Evolutionary conservation across 2,797 vertebrate genomes (phyloP), one percentile per base, ranked within the genome.

Genomic region (Parambassis ranga): DNA sequence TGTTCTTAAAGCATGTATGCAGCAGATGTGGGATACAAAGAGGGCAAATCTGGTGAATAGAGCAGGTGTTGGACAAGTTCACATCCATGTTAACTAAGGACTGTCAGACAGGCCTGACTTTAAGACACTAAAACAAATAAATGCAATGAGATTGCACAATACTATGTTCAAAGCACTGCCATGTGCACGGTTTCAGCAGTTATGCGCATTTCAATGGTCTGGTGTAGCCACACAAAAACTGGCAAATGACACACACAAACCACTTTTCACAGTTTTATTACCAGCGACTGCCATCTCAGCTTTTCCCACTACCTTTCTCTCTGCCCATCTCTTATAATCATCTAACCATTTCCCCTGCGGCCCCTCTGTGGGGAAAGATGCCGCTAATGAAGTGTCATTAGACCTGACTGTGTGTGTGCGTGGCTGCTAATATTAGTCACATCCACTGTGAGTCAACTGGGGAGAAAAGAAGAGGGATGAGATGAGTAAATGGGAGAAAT

Each of bases 311-410:
- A 9, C 49, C 37, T 50, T 7, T 42, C 7, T 48, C 37, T 65
- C 19, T 36, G 47, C 43, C 49, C 49, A 8, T 79, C 55, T 71
- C 64, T 72, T 52, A 10, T 43, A 65, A 75, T 81, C 42, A 75
- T 82, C 55, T 44, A 1, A 44, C 44, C n/a, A 6, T 49, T 65
- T 79, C 35, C 60, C 68, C 73, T 11, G 49, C n/a, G 35, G 71
- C 38, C 31, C 19, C 65, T 65, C 65, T 60, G 70, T 10, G 24
- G 60, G 60, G 44, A 70, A 63, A 58, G 36, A 57, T 16, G 49
- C 60, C 1, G 13, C 59, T 85, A 82, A 81, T 83, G 74, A 85
- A 79, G 65, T 63, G 62, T 20, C 82, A 77, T 82, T 77, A 80
- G 69, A 47, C 48, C n/a, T 38, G 33, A 9, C 2, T 38, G n/a